Conservation (phyloP, 2,888 invertebrate species). For the Lasiommata megera region DNA sequence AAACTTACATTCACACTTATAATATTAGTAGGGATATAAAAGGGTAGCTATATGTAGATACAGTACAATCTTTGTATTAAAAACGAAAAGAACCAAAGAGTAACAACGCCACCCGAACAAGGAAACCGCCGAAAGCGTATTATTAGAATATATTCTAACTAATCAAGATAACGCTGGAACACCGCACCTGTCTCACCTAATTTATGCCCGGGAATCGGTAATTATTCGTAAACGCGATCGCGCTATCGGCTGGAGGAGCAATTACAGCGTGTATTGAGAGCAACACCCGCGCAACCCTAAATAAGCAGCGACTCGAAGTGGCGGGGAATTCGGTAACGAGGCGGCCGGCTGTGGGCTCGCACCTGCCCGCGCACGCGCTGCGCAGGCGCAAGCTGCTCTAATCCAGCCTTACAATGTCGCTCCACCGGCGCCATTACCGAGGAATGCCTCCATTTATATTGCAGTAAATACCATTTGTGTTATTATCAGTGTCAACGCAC, state of each 20-base stretch:
- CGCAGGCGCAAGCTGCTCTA: slow-evolving; percentile 32
- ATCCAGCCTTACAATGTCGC: slow-evolving; percentile 31
- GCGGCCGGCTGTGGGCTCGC: slow-evolving; percentile 66
- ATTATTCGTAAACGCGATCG: slow-evolving; percentile 35
- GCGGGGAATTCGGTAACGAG: slow-evolving; percentile 58
- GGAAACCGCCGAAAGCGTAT: slow-evolving; percentile 10
- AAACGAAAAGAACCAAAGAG: too few species aligned
- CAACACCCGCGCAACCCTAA: slow-evolving; percentile 45
- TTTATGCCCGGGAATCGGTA: slow-evolving; percentile 33
- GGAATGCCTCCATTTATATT: slow-evolving; percentile 43
- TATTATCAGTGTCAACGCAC: slow-evolving; percentile 39
- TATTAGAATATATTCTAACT: slow-evolving; percentile 19
- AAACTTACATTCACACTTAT: too few species aligned
- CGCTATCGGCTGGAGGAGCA: slow-evolving; percentile 30
- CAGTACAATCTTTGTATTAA: too few species aligned
- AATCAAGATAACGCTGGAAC: slow-evolving; percentile 24
- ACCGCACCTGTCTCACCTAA: slow-evolving; percentile 33
- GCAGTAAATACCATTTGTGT: slow-evolving; percentile 37
- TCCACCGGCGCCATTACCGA: slow-evolving; percentile 29
- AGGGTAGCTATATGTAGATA: too few species aligned
- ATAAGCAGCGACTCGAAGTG: slow-evolving; percentile 59
- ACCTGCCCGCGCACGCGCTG: slow-evolving; percentile 58
- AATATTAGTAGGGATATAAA: too few species aligned
- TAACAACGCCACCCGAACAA: neutral
- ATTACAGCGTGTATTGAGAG: slow-evolving; percentile 35